A percentile compares a stretch with the other conserved stretches of the same genome.
phyloP scores from a whole-genome alignment of 2,888 invertebrate species.

The Asteroscopus sphinx region DNA sequence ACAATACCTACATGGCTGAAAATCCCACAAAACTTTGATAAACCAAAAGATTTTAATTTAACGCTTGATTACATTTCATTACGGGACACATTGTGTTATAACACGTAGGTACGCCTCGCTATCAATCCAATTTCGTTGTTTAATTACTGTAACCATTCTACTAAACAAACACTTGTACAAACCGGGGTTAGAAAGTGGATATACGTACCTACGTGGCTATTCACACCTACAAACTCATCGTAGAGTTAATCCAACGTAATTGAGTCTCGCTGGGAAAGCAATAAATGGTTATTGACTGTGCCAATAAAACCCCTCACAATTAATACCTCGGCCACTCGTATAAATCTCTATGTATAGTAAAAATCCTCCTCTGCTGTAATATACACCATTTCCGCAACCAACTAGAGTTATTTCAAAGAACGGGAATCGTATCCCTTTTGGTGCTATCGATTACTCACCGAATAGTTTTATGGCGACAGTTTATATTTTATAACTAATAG shows the following conservation, averaged over 20 bases:
- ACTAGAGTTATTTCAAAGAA: conserved; percentile 29
- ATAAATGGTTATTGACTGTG: conserved; percentile 84
- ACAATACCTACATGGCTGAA: conserved; percentile 32
- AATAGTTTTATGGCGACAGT: conserved; percentile 16
- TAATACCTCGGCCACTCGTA: conserved; percentile 69
- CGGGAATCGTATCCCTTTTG: conserved; percentile 6
- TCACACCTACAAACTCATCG: conserved; percentile 74
- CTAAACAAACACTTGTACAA: conserved; percentile 60
- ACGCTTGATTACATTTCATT: conserved; percentile 80
- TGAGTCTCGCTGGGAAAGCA: conserved; percentile 83
- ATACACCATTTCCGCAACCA: conserved; percentile 44
- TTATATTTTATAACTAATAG: neutral
- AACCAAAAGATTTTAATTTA: conserved; percentile 76
- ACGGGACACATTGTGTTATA: conserved; percentile 75
- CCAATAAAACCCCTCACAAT: conserved; percentile 82
- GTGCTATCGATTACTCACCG: conserved; percentile 17
- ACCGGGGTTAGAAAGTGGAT: conserved; percentile 19
- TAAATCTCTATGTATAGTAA: conserved; percentile 55
- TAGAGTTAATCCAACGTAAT: conserved; percentile 82
- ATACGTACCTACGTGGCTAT: conserved; percentile 28
- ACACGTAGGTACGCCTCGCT: conserved; percentile 70
- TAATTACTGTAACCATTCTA: conserved; percentile 79
- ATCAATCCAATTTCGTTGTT: conserved; percentile 79
- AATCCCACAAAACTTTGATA: conserved; percentile 60
- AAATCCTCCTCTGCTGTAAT: conserved; percentile 39